Conservation (phyloP, 2,797 vertebrate genomes). For the Gila robusta region DNA sequence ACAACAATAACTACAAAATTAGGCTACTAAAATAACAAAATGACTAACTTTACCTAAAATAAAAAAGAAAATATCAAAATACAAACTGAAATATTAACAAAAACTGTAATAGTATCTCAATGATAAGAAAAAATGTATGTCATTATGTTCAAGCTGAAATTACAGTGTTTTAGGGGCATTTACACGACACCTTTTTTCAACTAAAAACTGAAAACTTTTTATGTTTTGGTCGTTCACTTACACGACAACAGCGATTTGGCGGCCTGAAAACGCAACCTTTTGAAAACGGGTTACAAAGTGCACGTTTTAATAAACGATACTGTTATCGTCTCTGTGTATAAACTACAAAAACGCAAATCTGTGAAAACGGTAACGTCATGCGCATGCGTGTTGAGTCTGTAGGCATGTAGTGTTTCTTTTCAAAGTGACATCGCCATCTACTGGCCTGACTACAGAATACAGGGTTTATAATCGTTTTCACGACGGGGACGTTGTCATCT, state of each 20-base stretch:
- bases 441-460: too few species aligned
- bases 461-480: too few species aligned
- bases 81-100: not conserved
- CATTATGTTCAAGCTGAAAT: not conserved
- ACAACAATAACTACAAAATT: not conserved
- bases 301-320: not conserved
- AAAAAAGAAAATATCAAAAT: not conserved
- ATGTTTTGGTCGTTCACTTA: too few species aligned
- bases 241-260: too few species aligned
- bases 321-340: too few species aligned
- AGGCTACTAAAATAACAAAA: too few species aligned
- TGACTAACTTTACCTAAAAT: not conserved
- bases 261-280: not conserved
- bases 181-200: too few species aligned
- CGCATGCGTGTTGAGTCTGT: not conserved
- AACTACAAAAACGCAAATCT: not conserved
- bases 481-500: too few species aligned
- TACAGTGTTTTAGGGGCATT: too few species aligned
- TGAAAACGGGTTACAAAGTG: too few species aligned
- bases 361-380: not conserved
- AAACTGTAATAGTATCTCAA: not conserved
- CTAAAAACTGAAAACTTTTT: not conserved
- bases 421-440: too few species aligned
- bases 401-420: too few species aligned
- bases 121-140: not conserved